Percentiles rank a stretch among this genome's conserved stretches.
Conservation (phyloP, 2,113 vertebrate species). For the Gallinago undulata region DNA sequence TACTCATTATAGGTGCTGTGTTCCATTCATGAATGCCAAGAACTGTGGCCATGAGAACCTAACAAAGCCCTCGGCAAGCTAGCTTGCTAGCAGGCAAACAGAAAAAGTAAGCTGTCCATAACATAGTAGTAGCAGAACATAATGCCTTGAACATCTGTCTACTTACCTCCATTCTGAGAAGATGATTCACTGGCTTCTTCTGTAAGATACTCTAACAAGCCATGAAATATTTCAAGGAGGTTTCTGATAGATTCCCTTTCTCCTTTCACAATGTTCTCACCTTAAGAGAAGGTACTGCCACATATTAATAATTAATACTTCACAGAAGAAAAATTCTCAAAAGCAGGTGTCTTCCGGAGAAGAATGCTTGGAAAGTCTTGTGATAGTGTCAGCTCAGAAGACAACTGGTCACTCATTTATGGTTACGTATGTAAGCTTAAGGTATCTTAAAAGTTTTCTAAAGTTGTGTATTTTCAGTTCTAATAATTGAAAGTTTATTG, state of each 20-base stretch:
- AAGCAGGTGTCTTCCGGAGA: not conserved
- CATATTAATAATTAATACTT: not conserved
- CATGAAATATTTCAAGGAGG: constrained; percentile 96
- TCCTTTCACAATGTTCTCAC: constrained; percentile 92
- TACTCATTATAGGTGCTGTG: not conserved
- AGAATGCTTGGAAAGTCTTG: not conserved
- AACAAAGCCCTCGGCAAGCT: not conserved
- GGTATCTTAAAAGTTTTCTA: not conserved
- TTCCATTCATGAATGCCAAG: not conserved
- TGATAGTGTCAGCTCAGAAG: not conserved
- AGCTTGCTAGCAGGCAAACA: not conserved
- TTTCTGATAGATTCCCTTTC: constrained; percentile 89
- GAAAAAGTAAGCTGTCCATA: not conserved
- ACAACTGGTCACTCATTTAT: not conserved
- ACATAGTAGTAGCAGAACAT: not conserved
- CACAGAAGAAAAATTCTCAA: not conserved
- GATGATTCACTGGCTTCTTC: constrained; percentile 84
- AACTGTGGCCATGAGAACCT: not conserved
- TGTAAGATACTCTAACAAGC: constrained; percentile 92
- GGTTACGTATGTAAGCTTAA: not conserved
- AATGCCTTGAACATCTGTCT: not conserved
- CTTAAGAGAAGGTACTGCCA: constrained; percentile 68
- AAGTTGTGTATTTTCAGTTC: not conserved
- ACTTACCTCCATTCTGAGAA: constrained; percentile 80
- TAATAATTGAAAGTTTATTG: not conserved